Conservation (phyloP, 1,140 invertebrate genomes). For the Chrysopa pallens region DNA sequence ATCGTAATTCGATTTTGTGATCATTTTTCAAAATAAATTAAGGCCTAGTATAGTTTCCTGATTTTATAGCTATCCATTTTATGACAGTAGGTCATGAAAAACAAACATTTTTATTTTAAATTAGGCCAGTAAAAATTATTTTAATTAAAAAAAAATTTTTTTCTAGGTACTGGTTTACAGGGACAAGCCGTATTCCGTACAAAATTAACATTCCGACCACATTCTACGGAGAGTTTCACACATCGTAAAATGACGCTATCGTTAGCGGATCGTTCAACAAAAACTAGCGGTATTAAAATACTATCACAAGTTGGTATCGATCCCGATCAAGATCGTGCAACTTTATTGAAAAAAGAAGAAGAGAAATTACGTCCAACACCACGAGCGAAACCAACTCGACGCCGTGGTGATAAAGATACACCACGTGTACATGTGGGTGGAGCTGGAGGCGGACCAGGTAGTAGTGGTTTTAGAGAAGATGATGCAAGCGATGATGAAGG, state of each 20-base stretch:
- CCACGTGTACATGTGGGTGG: slow-evolving; percentile 25
- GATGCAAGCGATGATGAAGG: slow-evolving; percentile 83
- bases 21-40: no score
- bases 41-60: no score
- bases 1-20: no score
- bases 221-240: slow-evolving; percentile 96
- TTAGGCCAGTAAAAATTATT: slow-evolving; percentile 35
- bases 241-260: slow-evolving; percentile 98
- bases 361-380: slow-evolving; percentile 77
- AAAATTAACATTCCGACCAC: slow-evolving; percentile 90
- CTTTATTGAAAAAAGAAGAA: slow-evolving; percentile 93
- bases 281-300: slow-evolving; percentile 92
- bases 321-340: slow-evolving; percentile 78
- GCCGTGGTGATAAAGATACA: slow-evolving; percentile 37
- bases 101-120: no score
- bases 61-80: no score
- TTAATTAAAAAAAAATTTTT: slow-evolving; percentile 38
- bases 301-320: slow-evolving; percentile 85
- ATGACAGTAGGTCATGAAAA: no score
- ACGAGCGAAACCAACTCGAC: slow-evolving; percentile 37
- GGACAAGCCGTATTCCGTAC: slow-evolving; percentile 94
- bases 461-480: slow-evolving; percentile 40
- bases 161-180: slow-evolving; percentile 92
- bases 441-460: slow-evolving; percentile 19
- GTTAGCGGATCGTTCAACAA: slow-evolving; percentile 89